Base-by-base conservation (phyloP, 2,888 invertebrate genomes). In the Watsonalla binaria region DNA sequence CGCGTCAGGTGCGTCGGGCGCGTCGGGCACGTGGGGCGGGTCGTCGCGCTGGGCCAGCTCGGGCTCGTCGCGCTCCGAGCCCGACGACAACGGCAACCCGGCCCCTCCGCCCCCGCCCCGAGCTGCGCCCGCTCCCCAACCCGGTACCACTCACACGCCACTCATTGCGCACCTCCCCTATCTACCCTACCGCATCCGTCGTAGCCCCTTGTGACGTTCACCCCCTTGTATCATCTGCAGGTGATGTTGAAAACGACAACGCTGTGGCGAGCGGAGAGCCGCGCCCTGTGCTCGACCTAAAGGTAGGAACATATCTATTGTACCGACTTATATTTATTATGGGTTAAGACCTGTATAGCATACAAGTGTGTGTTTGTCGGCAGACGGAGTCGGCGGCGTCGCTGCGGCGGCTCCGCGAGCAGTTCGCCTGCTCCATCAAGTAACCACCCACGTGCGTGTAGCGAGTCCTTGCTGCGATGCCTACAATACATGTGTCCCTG, bases 391-490 rank as follows among this genome's bases (percentile, higher is more conserved):
- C 77, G 53, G 42, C 65, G 64, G 58, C 76, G 57, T 72, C 84
- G 61, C 76, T 87, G 78, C 80, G 71, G 56, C 80, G 84, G 50
- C 78, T 87, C 68, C 86, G 87, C 62, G 87, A 86, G 62, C 86
- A 81, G 60, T 87, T 86, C 76, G 67, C 86, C 53, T 82, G 87
- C 80, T 82, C 85, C 65, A 84, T 79, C 76, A 83, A 86, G 82
- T 87, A 76, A 82, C 61, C 55, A 51, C 51, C 49, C 45, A 45
- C 52, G 6, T 52, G 14, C 52, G 24, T 33, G 15, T 14, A 14
- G 39, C 45, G 37, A 47, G 47, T 8, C 15, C 11, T 6, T 13
- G 51, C 33, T 45, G 7, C 7, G 5, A 2, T 42, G 2, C 11
- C 9, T 11, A 11, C 11, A 42, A 11, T 42, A 42, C 42, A 42